A percentile compares a stretch with the other conserved stretches of the same genome.
These are phyloP conservation scores for Galleria mellonella DNA, from an alignment of 1,140 invertebrate genomes.

Conservation along the genomic window DNA sequence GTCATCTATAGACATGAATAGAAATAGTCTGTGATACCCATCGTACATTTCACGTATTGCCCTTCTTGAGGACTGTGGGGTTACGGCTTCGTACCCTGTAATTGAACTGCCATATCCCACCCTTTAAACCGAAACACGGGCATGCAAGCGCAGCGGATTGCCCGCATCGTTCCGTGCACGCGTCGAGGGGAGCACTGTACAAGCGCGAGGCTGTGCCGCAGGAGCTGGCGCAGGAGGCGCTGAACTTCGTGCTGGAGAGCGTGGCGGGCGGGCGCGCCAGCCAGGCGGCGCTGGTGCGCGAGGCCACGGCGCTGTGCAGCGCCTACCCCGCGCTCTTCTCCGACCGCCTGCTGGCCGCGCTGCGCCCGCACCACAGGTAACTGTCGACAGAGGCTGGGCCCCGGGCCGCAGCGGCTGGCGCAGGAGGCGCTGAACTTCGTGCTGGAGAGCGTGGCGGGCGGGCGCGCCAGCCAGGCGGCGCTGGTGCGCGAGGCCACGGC, in stretches of 20 bases:
- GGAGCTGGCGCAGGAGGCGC: slow-evolving; percentile 84
- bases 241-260: slow-evolving; percentile 86
- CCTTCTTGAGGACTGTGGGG: too few species aligned
- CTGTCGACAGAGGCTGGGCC: too few species aligned
- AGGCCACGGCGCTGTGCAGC: slow-evolving; percentile 85
- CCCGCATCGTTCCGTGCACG: too few species aligned
- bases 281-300: slow-evolving; percentile 82
- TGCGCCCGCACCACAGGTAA: slow-evolving; percentile 77
- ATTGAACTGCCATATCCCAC: too few species aligned
- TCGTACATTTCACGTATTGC: too few species aligned
- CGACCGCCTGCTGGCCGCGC: slow-evolving; percentile 83
- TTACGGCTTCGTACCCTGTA: too few species aligned
- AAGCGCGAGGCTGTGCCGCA: slow-evolving; percentile 22
- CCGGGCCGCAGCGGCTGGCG: slow-evolving; percentile 77
- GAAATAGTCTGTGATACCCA: too few species aligned
- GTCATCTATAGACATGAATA: too few species aligned
- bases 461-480: slow-evolving; percentile 80
- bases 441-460: slow-evolving; percentile 81
- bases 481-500: slow-evolving; percentile 85
- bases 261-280: slow-evolving; percentile 81
- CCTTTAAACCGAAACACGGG: too few species aligned
- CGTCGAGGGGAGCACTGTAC: too few species aligned
- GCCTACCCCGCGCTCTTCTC: slow-evolving; percentile 85
- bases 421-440: slow-evolving; percentile 88
- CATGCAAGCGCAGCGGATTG: too few species aligned